Evolutionary conservation across 2,797 vertebrate species (phyloP).

Genomic region (Cichlasoma orientale): DNA sequence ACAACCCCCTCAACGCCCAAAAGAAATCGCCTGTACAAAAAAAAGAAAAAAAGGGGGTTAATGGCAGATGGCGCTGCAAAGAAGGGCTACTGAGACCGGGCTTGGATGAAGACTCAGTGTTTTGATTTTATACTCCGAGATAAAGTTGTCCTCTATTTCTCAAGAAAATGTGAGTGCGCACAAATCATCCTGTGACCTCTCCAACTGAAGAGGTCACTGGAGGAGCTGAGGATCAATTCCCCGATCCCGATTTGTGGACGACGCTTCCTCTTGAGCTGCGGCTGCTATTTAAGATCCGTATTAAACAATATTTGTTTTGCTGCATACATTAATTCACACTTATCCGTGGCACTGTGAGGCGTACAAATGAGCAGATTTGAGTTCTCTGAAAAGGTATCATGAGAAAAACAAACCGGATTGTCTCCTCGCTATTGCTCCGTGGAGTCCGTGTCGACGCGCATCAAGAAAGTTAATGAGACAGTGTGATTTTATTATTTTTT

Average conservation of each 20-base stretch:
- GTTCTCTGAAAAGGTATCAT: neutral
- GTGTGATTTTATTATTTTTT: conserved; percentile 34
- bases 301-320: neutral
- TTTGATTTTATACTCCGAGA: neutral
- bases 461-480: conserved; percentile 12
- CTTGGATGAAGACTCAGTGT: neutral
- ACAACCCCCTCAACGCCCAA: too few species aligned
- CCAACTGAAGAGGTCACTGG: too few species aligned
- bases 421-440: neutral
- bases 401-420: neutral
- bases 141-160: neutral
- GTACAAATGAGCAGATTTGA: neutral
- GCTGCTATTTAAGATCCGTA: neutral
- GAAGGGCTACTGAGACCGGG: too few species aligned
- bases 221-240: neutral
- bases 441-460: neutral
- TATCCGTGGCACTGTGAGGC: neutral
- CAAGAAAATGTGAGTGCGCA: neutral
- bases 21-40: neutral
- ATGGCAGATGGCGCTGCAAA: neutral
- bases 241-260: neutral
- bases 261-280: neutral
- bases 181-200: neutral
- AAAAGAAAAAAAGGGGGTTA: neutral
- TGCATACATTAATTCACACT: neutral